Evolutionary conservation across 2,113 vertebrate species (phyloP), one percentile per base, ranked within the genome.

Genomic region (Eptesicus fuscus): DNA sequence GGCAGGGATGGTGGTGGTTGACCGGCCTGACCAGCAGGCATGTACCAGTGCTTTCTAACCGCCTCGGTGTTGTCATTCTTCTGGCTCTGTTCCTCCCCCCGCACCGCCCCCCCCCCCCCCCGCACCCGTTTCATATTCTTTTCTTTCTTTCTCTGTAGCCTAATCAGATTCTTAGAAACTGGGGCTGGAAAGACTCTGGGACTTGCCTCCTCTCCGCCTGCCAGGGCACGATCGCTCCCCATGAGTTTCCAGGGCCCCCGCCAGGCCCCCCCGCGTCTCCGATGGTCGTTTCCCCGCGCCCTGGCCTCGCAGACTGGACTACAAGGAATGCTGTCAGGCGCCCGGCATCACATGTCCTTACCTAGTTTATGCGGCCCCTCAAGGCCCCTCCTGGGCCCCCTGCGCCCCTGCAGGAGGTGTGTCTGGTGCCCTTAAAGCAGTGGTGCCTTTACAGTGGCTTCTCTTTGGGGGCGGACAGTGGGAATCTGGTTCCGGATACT

Each of bases 131-230:
- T 83, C 65, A 92, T 32, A 70, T 92, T 2, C 13, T 67, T 69
- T 53, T 30, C 63, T 97, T 96, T 80, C 96, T 98, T 59, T 2
- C 25, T 1, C 6, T 94, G 76, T 96, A 97, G 95, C 93, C 71
- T 97, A 98, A 97, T 96, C 71, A 80, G 82, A 98, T 89, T 96
- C 88, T 90, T 78, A 97, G 92, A 97, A 91, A 97, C 97, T 76
- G 0, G 1, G 93, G 95, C 89, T 97, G 93, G 92, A 96, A 78
- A 97, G 77, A 61, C 76, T 85, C 0, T 97, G 77, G 82, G 80
- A 59, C 22, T 42, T 40, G 40, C 87, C 69, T 80, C 61, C 44
- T 78, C 74, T 44, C 1, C 94, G 80, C 37, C 25, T 97, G 98
- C 97, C 98, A 97, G 96, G 92, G 76, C 71, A 77, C 63, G 35